Evolutionary conservation across 2,113 vertebrate species (phyloP).

Genomic region (Prochilodus magdalenae): DNA sequence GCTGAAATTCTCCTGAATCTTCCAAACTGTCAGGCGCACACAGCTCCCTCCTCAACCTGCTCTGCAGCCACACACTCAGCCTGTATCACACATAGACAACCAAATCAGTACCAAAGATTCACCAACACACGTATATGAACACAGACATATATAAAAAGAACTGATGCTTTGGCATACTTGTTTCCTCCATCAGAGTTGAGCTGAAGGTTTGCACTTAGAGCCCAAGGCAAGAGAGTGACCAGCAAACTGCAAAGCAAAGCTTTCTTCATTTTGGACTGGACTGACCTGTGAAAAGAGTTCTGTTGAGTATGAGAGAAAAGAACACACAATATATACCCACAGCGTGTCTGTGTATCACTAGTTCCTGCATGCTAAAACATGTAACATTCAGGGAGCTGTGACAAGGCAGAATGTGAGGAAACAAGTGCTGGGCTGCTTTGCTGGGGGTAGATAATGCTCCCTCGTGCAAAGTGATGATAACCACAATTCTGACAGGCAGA

Average conservation of each 20-base stretch:
- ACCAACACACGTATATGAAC: background rate
- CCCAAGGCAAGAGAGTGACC: conserved; percentile 74
- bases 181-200: conserved; percentile 77
- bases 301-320: background rate
- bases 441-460: conserved; percentile 27
- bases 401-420: background rate
- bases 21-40: conserved; percentile 28
- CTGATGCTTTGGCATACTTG: conserved; percentile 79
- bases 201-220: conserved; percentile 76
- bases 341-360: too few species aligned
- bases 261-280: conserved; percentile 73
- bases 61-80: conserved; percentile 79
- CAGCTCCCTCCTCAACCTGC: conserved; percentile 76
- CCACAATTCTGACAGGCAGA: conserved; percentile 17
- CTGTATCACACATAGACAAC: conserved; percentile 63
- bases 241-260: conserved; percentile 82
- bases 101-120: conserved; percentile 4
- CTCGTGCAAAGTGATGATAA: conserved; percentile 27
- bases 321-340: background rate
- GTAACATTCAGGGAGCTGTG: conserved; percentile 5
- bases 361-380: background rate
- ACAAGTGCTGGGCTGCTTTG: conserved; percentile 27
- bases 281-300: conserved; percentile 55
- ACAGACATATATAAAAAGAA: background rate
- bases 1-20: conserved; percentile 6